Evolutionary conservation across 1,140 invertebrate species (phyloP).

Genomic region (Drusus annulatus): DNA sequence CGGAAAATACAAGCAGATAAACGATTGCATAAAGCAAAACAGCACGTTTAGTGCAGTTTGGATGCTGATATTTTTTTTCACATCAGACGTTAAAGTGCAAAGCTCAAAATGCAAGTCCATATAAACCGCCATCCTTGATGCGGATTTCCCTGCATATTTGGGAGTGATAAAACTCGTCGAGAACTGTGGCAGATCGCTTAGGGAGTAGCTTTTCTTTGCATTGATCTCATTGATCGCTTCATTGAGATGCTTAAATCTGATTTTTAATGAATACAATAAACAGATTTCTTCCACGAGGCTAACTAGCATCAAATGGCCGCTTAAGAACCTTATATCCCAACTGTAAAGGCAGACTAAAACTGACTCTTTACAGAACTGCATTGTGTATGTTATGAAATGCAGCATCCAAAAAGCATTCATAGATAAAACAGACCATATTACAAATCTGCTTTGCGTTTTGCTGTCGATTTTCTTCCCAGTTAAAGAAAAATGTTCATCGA

Average conservation of each 20-base stretch:
- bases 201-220: no score
- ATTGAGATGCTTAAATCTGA: neutral
- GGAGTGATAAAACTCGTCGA: no score
- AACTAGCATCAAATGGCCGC: neutral
- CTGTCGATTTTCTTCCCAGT: neutral
- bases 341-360: neutral
- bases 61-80: neutral
- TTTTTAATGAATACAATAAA: neutral
- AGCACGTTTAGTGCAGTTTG: neutral
- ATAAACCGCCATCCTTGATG: neutral
- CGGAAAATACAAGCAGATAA: neutral
- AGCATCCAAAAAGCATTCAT: neutral
- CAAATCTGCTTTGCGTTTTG: neutral
- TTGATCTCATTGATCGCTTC: no score
- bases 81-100: neutral
- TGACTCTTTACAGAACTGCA: neutral
- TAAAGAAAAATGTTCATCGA: neutral
- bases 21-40: neutral
- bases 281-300: neutral
- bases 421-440: neutral
- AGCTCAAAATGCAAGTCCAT: neutral
- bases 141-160: no score
- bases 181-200: no score
- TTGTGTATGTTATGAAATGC: neutral
- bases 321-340: neutral